A percentile compares a stretch with the other conserved stretches of the same genome.
These are phyloP conservation scores for Steinernema hermaphroditum DNA, from an alignment of 2,888 invertebrate species.

Conservation along the genomic window DNA sequence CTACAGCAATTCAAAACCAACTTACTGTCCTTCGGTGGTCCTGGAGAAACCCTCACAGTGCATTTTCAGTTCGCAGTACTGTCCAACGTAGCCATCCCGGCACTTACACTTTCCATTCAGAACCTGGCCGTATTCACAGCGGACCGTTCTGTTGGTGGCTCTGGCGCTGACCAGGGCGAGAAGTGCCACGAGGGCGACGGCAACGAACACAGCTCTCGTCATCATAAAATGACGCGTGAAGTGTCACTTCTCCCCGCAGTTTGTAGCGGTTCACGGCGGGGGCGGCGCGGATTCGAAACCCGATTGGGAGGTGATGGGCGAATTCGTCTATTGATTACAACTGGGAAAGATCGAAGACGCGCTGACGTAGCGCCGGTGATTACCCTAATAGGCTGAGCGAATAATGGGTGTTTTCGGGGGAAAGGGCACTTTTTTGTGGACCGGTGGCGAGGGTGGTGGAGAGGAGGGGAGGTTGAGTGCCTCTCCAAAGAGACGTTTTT, in stretches of 20 bases:
- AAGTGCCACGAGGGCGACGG: background rate
- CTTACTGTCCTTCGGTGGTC: background rate
- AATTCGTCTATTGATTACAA: too few relatives aligned
- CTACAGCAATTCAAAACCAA: background rate
- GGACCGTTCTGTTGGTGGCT: background rate
- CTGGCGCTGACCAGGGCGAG: background rate
- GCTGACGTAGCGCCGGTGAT: background rate
- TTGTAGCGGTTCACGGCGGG: background rate
- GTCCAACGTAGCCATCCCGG: background rate
- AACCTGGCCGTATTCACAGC: background rate
- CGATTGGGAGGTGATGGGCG: background rate
- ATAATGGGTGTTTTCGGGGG: background rate
- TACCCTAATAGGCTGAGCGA: background rate
- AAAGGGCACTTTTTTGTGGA: too few relatives aligned
- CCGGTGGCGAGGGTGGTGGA: too few relatives aligned
- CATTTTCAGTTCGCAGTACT: conserved; percentile 17
- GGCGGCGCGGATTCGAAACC: conserved; percentile 6
- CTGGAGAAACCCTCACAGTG: conserved; percentile 2
- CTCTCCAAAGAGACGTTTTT: too few relatives aligned
- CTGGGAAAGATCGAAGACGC: background rate
- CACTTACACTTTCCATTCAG: background rate
- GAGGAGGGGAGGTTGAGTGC: too few relatives aligned
- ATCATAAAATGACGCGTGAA: conserved; percentile 8
- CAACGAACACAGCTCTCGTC: background rate
- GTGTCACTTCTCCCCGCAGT: background rate